Evolutionary conservation across 2,797 vertebrate genomes (phyloP), one percentile per base, ranked within the genome.

Genomic region (Syngnathus acus): DNA sequence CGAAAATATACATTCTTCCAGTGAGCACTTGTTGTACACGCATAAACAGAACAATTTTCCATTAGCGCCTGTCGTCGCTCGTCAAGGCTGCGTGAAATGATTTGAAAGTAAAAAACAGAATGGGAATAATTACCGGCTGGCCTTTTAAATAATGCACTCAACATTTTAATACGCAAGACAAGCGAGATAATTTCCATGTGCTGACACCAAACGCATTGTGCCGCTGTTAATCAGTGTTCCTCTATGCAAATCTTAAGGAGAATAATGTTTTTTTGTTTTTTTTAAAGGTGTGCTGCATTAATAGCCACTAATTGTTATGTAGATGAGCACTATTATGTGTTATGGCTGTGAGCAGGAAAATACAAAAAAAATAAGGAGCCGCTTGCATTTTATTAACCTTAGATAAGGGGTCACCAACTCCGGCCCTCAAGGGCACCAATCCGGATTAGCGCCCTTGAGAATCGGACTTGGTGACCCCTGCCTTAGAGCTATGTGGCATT

Each of bases 111-210:
- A 62, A 61, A 61, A 21, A 63, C 45, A 64, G 45, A 64, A 50
- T 16, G 32, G 45, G 45, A 50, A 64, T 64, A 64, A 48, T 64
- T 48, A 37, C 26, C 17, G 62, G 62, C 6, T 50, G 17, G 47
- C 47, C 50, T 48, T 64, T 64, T 58, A 38, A 64, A 64, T 64
- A 48, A 50, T 64, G 45, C 47, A 64, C 32, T 50, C 62, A 50
- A 45, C 62, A 50, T 64, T 64, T 64, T 48, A 64, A 64, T 64
- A 43, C 11, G 14, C 40, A 21, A 61, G 59, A 45, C 42, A 62
- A 23, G 42, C 23, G 21, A 45, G 6, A 47, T 64, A 19, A 50
- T 64, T 64, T 64, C 55, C 14, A 11, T 37, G 43, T 38, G 23
- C 62, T 50, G 53, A 55, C 53, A 23, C 53, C 53, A 55, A 26